A percentile compares a stretch with the other conserved stretches of the same genome.
These are phyloP conservation scores for Drosophila anomalata DNA, from an alignment of 2,888 invertebrate species.

Conservation along the genomic window DNA sequence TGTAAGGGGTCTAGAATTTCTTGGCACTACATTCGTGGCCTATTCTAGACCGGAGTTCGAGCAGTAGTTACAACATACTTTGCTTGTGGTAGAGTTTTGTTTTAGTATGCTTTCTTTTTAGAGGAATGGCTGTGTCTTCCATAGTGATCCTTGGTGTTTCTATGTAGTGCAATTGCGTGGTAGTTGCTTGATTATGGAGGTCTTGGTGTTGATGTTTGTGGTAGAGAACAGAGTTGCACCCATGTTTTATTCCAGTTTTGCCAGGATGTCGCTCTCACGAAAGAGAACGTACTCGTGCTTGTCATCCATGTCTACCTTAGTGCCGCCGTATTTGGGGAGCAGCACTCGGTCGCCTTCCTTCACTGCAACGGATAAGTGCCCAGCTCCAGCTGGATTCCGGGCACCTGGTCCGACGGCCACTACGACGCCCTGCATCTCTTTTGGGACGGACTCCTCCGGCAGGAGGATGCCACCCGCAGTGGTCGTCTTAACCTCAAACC, in stretches of 20 bases:
- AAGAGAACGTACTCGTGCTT: constrained; percentile 96
- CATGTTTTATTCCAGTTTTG: constrained; percentile 89
- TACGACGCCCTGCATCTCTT: constrained; percentile 95
- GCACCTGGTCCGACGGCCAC: constrained; percentile 96
- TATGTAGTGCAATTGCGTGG: background rate
- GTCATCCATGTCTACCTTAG: constrained; percentile 95
- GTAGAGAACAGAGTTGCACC: background rate
- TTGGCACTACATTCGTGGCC: no score
- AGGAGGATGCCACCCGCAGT: constrained; percentile 98
- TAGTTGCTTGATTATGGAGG: background rate
- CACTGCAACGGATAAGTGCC: constrained; percentile 90
- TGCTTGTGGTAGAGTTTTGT: background rate
- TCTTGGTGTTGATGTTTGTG: background rate
- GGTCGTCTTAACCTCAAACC: constrained; percentile 94
- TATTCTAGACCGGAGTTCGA: background rate
- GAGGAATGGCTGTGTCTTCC: no score
- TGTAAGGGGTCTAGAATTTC: no score
- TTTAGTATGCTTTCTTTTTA: no score
- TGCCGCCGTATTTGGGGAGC: constrained; percentile 98
- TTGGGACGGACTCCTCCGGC: constrained; percentile 97
- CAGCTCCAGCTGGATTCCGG: constrained; percentile 93
- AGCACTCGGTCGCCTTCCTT: constrained; percentile 96
- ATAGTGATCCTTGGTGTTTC: background rate
- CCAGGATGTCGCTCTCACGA: constrained; percentile 97
- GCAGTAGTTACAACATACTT: background rate